Evolutionary conservation across 53 echinoderm and acorn worm species (phyloP).

Genomic region (Arbacia lixula): DNA sequence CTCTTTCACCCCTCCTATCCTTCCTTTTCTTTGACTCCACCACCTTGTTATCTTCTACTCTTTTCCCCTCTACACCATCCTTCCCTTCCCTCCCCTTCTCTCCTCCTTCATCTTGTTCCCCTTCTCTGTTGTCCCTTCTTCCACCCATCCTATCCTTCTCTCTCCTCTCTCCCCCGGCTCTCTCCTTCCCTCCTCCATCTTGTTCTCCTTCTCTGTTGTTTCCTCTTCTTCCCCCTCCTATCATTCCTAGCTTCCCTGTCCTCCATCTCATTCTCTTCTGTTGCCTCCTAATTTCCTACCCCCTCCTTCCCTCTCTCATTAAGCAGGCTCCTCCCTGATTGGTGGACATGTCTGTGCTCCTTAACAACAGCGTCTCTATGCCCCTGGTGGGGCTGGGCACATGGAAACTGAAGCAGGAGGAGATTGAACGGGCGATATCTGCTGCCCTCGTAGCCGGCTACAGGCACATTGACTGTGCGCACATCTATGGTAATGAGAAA

Average conservation of each 20-base stretch:
- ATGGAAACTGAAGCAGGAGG: slow-evolving; percentile 49
- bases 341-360: slow-evolving; percentile 1
- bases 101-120: background rate
- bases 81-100: background rate
- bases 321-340: no score
- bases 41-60: background rate
- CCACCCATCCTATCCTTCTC: background rate
- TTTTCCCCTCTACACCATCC: background rate
- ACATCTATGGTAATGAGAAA: slow-evolving; percentile 55
- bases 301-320: background rate
- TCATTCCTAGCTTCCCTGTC: background rate
- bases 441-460: slow-evolving; percentile 49
- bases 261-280: background rate
- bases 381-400: slow-evolving; percentile 55
- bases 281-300: background rate
- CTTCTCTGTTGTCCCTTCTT: background rate
- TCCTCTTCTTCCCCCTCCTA: background rate
- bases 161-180: background rate
- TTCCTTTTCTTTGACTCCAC: background rate
- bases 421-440: slow-evolving; percentile 27
- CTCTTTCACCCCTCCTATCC: background rate
- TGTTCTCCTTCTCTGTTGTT: background rate
- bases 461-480: slow-evolving; percentile 52
- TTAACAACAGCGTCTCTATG: slow-evolving; percentile 30
- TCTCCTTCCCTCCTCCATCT: background rate